Evolutionary conservation across 2,113 vertebrate species (phyloP), one percentile per base, ranked within the genome.

Genomic region (Pseudopipra pipra): DNA sequence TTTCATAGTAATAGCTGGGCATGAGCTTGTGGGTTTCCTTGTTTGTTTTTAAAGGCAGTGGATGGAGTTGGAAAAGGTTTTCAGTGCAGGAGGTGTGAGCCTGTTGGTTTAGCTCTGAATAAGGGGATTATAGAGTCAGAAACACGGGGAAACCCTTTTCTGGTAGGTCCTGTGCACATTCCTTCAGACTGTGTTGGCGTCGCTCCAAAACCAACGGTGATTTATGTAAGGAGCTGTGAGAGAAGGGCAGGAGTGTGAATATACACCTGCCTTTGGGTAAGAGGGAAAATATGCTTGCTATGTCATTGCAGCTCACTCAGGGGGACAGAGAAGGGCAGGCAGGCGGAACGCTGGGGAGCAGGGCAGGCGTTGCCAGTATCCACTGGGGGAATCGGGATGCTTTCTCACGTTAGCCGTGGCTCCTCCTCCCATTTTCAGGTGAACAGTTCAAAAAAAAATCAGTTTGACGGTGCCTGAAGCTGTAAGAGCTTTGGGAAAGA

Each of bases 11-110:
- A 86, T 63, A 80, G 55, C 86, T 78, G 86, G 47, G 52, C 95
- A 94, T 80, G 83, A 84, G 12, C 37, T 84, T 95, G 72, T 77
- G 83, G 76, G 72, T 95, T 93, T 95, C 80, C 91, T 80, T 96
- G 73, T 95, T 95, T 95, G 90, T 81, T 94, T 94, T 86, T 30
- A 37, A 77, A 95, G 76, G 68, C 86, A 81, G 43, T 74, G 65
- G 72, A 95, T 74, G 39, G 58, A 86, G 47, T 2, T 63, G 83
- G 89, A 71, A 46, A 63, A 90, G 35, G 35, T 80, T 81, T 92
- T 80, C 86, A 21, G 19, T 81, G 82, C 49, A 37, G 59, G 67
- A 85, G 80, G 83, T 67, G 39, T 65, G 44, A 88, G 12, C 55
- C 63, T 68, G 14, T 74, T 89, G 83, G 23, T 59, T 88, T 92